Percentiles rank a stretch among this genome's conserved stretches.
Conservation (phyloP, 2,797 vertebrate species). For the Schizopygopsis pylzovi region DNA sequence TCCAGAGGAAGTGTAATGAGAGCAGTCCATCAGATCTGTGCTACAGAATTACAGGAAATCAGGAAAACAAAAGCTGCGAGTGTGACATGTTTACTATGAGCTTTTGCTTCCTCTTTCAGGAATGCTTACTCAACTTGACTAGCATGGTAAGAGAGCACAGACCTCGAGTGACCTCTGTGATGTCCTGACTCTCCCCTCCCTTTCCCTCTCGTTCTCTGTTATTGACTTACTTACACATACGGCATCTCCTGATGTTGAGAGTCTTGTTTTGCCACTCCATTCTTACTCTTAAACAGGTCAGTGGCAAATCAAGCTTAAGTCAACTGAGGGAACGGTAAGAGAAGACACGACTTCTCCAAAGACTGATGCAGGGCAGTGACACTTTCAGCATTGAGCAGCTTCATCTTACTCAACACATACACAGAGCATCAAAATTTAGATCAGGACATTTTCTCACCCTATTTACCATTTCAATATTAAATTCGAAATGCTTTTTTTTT, state of each 20-base stretch:
- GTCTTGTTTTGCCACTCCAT: not conserved
- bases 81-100: slow-evolving; percentile 28
- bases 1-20: not conserved
- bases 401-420: not conserved
- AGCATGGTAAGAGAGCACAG: not conserved
- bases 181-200: slow-evolving; percentile 6
- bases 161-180: slow-evolving; percentile 6
- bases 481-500: not conserved
- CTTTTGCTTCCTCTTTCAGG: not conserved
- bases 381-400: not conserved
- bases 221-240: not conserved
- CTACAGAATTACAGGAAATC: not conserved
- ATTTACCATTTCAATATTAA: no score
- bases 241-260: not conserved
- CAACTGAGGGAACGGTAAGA: not conserved
- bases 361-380: not conserved
- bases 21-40: not conserved
- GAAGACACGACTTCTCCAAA: not conserved
- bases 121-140: slow-evolving; percentile 4
- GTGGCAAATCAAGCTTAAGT: not conserved
- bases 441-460: not conserved
- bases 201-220: not conserved
- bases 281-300: not conserved
- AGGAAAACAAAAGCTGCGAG: slow-evolving; percentile 10
- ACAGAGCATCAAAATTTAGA: not conserved